Evolutionary conservation across 2,113 vertebrate genomes (phyloP).

Genomic region (Phaethornis superciliosus): DNA sequence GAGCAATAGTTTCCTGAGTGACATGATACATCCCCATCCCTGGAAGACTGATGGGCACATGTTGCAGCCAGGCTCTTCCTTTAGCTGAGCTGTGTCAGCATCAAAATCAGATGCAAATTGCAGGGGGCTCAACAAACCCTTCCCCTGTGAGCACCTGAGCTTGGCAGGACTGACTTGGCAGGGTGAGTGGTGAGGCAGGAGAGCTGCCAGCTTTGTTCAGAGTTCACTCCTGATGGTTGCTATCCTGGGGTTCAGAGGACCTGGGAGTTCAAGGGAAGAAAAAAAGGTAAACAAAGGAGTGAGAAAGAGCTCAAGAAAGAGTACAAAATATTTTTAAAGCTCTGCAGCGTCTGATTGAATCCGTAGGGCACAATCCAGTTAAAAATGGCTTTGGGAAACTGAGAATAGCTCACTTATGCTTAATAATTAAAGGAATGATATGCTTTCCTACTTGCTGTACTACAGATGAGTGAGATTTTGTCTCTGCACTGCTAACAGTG

Average conservation of each 20-base stretch:
- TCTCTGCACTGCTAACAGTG: constrained; percentile 42
- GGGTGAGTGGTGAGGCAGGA: not conserved
- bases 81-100: not conserved
- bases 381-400: not conserved
- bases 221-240: rapidly evolving
- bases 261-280: not conserved
- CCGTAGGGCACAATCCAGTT: not conserved
- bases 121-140: not conserved
- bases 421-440: constrained; percentile 28
- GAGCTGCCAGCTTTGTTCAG: not conserved
- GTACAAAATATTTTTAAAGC: constrained; percentile 11
- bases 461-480: constrained; percentile 31
- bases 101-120: not conserved
- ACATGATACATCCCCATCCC: not conserved
- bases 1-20: not conserved
- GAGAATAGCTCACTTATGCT: not conserved
- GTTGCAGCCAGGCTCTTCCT: not conserved
- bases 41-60: not conserved
- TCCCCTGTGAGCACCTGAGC: rapidly evolving
- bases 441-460: not conserved
- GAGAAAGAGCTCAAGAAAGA: not conserved
- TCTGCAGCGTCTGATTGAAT: not conserved
- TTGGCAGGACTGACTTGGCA: not conserved
- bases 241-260: not conserved
- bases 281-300: not conserved